Percentiles rank a stretch among this genome's conserved stretches.
Conservation (phyloP, 2,113 vertebrate species). For the Choloepus hoffmanni region DNA sequence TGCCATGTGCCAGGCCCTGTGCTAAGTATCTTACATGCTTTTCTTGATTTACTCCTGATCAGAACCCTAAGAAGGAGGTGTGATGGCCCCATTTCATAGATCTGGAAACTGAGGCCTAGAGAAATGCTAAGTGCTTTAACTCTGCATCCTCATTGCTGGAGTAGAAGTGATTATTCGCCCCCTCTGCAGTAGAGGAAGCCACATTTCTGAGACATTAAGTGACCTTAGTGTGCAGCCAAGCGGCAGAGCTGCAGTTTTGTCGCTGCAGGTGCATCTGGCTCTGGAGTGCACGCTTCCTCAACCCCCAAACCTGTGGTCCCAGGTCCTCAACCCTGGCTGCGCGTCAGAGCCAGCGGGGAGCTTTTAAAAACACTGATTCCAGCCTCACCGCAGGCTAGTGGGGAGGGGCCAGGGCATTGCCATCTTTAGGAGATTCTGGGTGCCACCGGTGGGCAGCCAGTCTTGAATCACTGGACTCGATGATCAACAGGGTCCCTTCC, state of each 20-base stretch:
- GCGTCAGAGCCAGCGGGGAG: not conserved
- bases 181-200: not conserved
- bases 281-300: fast-evolving
- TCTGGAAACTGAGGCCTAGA: not conserved
- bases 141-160: not conserved
- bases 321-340: not conserved
- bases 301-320: not conserved
- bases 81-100: not conserved
- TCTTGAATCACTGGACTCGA: not conserved
- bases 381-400: fast-evolving
- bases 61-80: not conserved
- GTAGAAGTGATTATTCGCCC: fast-evolving
- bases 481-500: not conserved
- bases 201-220: not conserved
- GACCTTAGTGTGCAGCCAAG: not conserved
- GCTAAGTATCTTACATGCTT: fast-evolving
- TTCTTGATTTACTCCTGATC: not conserved
- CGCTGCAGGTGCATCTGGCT: not conserved
- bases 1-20: not conserved
- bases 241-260: not conserved
- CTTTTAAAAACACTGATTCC: not conserved
- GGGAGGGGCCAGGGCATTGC: not conserved
- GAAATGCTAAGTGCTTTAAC: no score
- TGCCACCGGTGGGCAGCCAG: not conserved
- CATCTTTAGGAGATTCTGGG: not conserved